These are phyloP conservation scores for Steatocranus sp. DNA, from an alignment of 2,797 vertebrate genomes.

Conservation along the genomic window DNA sequence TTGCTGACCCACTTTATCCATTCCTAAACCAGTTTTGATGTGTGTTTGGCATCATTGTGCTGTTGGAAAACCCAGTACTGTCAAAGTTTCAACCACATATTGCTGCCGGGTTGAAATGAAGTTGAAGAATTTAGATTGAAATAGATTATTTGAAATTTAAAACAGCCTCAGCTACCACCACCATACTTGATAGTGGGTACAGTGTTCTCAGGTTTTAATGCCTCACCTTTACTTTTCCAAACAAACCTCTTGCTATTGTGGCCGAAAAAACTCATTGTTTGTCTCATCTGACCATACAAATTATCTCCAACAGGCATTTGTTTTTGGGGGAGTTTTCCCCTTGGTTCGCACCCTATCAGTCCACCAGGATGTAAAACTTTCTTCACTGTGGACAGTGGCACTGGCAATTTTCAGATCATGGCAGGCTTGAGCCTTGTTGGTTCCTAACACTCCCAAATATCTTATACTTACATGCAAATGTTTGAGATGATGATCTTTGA, in stretches of 20 bases:
- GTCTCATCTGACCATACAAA: neutral
- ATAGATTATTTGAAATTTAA: neutral
- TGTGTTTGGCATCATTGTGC: neutral
- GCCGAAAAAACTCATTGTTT: neutral
- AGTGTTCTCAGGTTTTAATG: neutral
- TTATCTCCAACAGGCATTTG: neutral
- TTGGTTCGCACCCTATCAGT: neutral
- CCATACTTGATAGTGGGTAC: neutral
- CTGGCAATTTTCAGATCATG: fast-evolving
- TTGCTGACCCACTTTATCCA: neutral
- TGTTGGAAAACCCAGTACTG: neutral
- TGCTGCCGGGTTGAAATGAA: neutral
- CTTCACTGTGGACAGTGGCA: neutral
- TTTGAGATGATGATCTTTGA: neutral
- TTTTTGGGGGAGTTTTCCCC: fast-evolving
- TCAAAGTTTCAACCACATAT: neutral
- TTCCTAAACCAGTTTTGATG: neutral
- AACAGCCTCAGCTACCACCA: neutral
- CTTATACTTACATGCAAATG: neutral
- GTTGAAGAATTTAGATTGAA: neutral
- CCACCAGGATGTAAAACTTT: neutral
- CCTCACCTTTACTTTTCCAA: neutral
- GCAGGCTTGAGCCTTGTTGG: neutral
- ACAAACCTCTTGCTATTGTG: neutral
- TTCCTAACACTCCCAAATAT: neutral